Percentiles rank a stretch among this genome's conserved stretches.
Conservation (phyloP, 2,797 vertebrate genomes). For the Falco naumanni region DNA sequence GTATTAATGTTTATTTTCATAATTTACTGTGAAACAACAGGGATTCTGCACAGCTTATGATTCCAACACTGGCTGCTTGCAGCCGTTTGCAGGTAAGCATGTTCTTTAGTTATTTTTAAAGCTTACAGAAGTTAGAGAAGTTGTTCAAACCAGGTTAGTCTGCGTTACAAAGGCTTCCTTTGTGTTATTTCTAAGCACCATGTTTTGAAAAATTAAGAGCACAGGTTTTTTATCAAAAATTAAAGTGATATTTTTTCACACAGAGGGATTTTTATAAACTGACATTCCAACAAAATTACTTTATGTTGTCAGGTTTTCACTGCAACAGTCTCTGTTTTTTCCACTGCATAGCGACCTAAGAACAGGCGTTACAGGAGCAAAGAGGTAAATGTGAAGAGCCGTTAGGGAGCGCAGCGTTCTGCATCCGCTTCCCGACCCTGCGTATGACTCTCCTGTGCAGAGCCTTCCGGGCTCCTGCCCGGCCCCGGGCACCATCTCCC, state of each 20-base stretch:
- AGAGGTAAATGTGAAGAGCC: not conserved
- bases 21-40: not conserved
- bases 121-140: not conserved
- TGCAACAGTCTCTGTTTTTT: fast-evolving
- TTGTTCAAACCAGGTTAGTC: not conserved
- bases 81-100: not conserved
- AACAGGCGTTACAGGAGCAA: fast-evolving
- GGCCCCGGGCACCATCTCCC: too few species aligned
- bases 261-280: not conserved
- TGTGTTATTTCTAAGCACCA: not conserved
- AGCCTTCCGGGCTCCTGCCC: too few species aligned
- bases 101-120: not conserved
- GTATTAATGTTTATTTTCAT: not conserved
- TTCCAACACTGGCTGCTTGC: not conserved
- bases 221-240: not conserved
- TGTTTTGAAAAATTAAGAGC: not conserved
- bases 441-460: fast-evolving
- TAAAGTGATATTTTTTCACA: not conserved
- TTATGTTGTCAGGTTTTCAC: not conserved
- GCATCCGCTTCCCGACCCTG: not conserved
- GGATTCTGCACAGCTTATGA: not conserved
- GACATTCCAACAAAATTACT: not conserved
- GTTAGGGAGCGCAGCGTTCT: fast-evolving
- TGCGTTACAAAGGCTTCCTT: not conserved
- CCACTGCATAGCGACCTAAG: fast-evolving